A percentile compares a stretch with the other conserved stretches of the same genome.
These are phyloP conservation scores for Acleris sparsana DNA, from an alignment of 2,888 invertebrate species.

Conservation along the genomic window DNA sequence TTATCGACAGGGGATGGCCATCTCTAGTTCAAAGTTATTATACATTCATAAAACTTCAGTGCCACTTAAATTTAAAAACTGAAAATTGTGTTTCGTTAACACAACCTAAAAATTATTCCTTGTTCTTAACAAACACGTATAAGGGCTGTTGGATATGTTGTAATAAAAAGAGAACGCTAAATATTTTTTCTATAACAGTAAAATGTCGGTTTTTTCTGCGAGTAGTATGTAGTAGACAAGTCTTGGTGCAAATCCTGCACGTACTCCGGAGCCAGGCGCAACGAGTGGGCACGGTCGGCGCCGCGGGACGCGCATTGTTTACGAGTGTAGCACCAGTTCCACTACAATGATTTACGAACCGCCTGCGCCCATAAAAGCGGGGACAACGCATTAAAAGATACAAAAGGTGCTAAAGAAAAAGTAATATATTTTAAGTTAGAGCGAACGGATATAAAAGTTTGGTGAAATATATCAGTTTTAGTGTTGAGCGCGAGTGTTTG, in stretches of 20 bases:
- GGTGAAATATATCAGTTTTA: conserved; percentile 82
- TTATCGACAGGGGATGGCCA: conserved; percentile 74
- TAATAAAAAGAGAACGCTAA: too few relatives aligned
- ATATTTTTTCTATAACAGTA: too few relatives aligned
- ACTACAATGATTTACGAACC: conserved; percentile 82
- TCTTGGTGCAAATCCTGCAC: conserved; percentile 4
- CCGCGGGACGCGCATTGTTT: conserved; percentile 74
- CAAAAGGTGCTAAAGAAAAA: conserved; percentile 83
- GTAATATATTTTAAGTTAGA: conserved; percentile 81
- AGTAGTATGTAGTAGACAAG: not conserved
- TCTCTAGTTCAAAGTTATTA: conserved; percentile 52
- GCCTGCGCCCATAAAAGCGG: conserved; percentile 78
- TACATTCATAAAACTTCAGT: too few relatives aligned
- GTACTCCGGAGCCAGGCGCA: not conserved
- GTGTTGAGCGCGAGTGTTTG: conserved; percentile 76
- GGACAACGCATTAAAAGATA: conserved; percentile 80
- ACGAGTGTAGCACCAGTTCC: conserved; percentile 75
- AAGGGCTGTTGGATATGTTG: too few relatives aligned
- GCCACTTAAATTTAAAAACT: too few relatives aligned
- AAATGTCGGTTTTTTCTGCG: too few relatives aligned
- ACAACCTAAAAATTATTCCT: too few relatives aligned
- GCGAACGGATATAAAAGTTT: conserved; percentile 80
- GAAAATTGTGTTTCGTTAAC: too few relatives aligned
- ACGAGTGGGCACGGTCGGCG: conserved; percentile 56
- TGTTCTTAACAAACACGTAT: too few relatives aligned